Evolutionary conservation across 2,888 invertebrate genomes (phyloP).

Genomic region (Nemotelus nigrinus): DNA sequence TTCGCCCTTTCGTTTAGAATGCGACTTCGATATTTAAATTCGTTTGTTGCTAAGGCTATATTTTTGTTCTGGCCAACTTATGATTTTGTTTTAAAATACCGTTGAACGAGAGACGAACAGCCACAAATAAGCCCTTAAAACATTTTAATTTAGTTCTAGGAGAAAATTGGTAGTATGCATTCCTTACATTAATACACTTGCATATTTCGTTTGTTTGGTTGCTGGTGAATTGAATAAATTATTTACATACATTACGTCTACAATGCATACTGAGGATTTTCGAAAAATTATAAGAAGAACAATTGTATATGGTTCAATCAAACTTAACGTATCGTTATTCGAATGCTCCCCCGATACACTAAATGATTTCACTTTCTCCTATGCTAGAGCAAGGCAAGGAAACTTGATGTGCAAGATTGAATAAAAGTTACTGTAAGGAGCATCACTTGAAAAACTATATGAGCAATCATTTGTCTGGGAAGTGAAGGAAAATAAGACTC

Average conservation of each 20-base stretch:
- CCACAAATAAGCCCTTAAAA: background rate
- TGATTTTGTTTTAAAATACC: slow-evolving; percentile 18
- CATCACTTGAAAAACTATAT: slow-evolving; percentile 41
- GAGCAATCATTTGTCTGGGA: slow-evolving; percentile 42
- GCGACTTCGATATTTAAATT: background rate
- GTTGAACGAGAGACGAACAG: slow-evolving; percentile 4
- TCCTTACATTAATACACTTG: background rate
- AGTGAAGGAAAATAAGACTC: slow-evolving; percentile 25
- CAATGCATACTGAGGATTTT: background rate
- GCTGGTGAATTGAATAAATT: no score
- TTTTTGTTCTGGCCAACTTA: slow-evolving; percentile 11
- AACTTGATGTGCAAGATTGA: background rate
- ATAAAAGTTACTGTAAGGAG: slow-evolving; percentile 8
- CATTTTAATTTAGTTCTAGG: background rate
- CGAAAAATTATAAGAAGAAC: background rate
- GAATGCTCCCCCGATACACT: background rate
- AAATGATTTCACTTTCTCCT: background rate
- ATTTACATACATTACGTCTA: no score
- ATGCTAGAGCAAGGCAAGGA: background rate
- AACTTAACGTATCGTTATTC: background rate
- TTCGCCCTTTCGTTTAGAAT: background rate
- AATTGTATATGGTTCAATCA: background rate
- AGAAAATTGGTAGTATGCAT: background rate
- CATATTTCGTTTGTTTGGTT: no score
- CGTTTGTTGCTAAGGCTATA: background rate